Evolutionary conservation across 2,888 invertebrate species (phyloP).

Genomic region (Drosophila seclusa): DNA sequence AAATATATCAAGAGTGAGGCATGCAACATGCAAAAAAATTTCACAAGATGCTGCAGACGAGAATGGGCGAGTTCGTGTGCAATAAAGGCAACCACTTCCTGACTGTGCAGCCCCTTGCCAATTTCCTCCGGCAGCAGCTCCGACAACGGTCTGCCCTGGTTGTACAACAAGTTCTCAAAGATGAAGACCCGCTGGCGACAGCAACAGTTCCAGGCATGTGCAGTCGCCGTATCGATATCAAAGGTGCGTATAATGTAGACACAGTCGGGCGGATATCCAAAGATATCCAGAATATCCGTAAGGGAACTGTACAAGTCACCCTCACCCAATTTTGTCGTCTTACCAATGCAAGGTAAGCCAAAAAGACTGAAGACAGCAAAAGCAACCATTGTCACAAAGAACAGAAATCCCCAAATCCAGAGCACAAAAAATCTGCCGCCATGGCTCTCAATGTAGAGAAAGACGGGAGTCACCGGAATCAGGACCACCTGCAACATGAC

Average conservation of each 20-base stretch:
- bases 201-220: slow-evolving; percentile 39
- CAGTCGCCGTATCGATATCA: slow-evolving; percentile 21
- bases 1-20: slow-evolving; percentile 47
- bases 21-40: slow-evolving; percentile 29
- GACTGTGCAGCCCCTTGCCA: slow-evolving; percentile 35
- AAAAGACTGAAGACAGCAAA: neutral
- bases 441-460: slow-evolving; percentile 38
- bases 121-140: slow-evolving; percentile 39
- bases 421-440: slow-evolving; percentile 34
- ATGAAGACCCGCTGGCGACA: slow-evolving; percentile 47
- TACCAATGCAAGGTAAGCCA: slow-evolving; percentile 50
- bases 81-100: slow-evolving; percentile 51
- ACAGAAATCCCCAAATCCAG: slow-evolving; percentile 44
- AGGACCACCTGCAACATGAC: slow-evolving; percentile 54
- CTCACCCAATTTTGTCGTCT: neutral
- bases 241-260: slow-evolving; percentile 43
- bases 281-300: neutral
- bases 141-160: slow-evolving; percentile 17
- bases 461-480: slow-evolving; percentile 50
- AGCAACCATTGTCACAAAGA: neutral
- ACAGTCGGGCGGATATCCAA: slow-evolving; percentile 10
- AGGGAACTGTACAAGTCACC: slow-evolving; percentile 20
- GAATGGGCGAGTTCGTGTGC: slow-evolving; percentile 62
- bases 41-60: slow-evolving; percentile 4
- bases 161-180: slow-evolving; percentile 43